Percentiles rank a stretch among this genome's conserved stretches.
Conservation (phyloP, 2,797 vertebrate genomes). For the Chaetodon trifasciatus region DNA sequence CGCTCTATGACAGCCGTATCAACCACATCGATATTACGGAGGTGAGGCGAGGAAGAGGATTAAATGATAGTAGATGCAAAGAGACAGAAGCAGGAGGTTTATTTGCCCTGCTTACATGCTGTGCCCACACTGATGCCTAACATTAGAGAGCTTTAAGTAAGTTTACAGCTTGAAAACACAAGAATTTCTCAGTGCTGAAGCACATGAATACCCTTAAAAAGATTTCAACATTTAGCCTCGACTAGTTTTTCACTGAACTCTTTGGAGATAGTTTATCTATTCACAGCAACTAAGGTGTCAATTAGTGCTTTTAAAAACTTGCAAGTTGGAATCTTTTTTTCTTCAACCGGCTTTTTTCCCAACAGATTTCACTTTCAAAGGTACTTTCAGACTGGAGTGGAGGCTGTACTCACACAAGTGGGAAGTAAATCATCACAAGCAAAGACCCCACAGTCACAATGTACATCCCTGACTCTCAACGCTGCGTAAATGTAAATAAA, state of each 20-base stretch:
- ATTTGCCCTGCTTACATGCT: neutral
- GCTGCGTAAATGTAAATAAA: too few relatives aligned
- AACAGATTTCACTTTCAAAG: neutral
- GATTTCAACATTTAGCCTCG: neutral
- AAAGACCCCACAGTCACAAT: neutral
- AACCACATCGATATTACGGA: constrained; percentile 46
- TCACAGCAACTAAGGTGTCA: neutral
- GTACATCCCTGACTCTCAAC: too few relatives aligned
- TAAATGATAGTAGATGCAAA: constrained; percentile 26
- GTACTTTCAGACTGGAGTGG: neutral
- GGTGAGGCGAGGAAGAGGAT: constrained; percentile 52
- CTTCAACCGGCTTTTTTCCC: neutral
- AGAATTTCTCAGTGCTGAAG: neutral
- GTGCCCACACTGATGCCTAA: neutral
- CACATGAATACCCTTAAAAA: neutral
- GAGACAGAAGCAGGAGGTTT: constrained; percentile 19
- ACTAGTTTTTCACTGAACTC: neutral
- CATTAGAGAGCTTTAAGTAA: neutral
- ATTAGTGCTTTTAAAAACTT: neutral
- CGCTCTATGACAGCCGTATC: constrained; percentile 50
- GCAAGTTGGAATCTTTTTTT: neutral
- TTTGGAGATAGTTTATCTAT: neutral
- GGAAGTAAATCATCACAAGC: neutral
- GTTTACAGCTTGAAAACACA: neutral
- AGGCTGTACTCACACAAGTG: neutral